Base-by-base conservation (phyloP, 2,113 vertebrate species). In the Limnothrissa miodon region DNA sequence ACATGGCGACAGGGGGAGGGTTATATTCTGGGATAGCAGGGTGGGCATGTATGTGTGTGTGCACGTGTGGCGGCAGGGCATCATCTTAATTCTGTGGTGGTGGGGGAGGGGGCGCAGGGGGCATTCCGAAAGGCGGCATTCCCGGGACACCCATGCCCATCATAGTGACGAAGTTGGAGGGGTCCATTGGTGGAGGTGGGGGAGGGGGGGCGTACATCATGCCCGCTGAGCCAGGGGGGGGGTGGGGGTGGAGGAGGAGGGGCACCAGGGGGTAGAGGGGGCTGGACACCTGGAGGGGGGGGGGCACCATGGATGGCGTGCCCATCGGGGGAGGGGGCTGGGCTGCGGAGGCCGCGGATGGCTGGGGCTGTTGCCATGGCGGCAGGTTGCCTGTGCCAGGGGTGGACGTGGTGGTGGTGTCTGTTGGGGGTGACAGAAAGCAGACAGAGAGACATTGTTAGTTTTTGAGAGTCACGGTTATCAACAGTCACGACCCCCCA, bases 111-210 rank as follows among this genome's bases (percentile, higher is more conserved):
- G 97, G 97, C 13, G 96, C 96, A 13, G 97, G 96, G 42, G 97
- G 96, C 96, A 98, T 97, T 78, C 95, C 96, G 1, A 97, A 95
- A 15, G 96, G 96, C 9, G 97, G 95, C 95, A 98, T 96, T 84
- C 95, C 96, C 0, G 97, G 96, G 46, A 98, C 96, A 89, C 95
- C 96, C 94, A 96, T 96, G 53, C 96, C 96, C 97, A 98, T 97
- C 97, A 98, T 98, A 90, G 96, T 97, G 87, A 97, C 97, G 93
- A 95, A 98, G 92, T 96, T 98, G 92, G 96, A 95, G 90, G 96
- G 96, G 94, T 97, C 97, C 95, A 97, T 96, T 84, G 97, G 96
- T 59, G 97, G 96, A 1, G 96, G 97, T 46, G 97, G 97, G 0
- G 96, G 96, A 0, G 93, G 93, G 0, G 96, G 96, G n/a, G 95